Evolutionary conservation across 2,113 vertebrate genomes (phyloP), one percentile per base, ranked within the genome.

Genomic region (Dicerorhinus sumatrensis): DNA sequence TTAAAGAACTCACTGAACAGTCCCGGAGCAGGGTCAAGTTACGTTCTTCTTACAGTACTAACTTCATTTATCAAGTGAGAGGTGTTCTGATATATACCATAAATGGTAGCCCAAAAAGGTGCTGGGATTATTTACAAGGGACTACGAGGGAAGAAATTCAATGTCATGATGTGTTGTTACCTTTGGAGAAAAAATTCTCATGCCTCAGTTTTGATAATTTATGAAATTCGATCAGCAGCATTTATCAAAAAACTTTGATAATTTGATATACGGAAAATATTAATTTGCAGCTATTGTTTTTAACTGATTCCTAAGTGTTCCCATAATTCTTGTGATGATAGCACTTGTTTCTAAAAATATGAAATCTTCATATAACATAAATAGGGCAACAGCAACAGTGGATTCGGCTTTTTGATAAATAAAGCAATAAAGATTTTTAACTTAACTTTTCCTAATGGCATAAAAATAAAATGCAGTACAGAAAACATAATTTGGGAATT

Each of bases 401-500:
- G 0, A 42, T 81, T 60, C n/a, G 58, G 5, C 0, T 56, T 89
- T 91, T 86, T 80, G 58, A 96, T 58, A 93, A 89, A 95, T 86
- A 65, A 36, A 93, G 12, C 16, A 54, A 16, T 79, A 94, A 85
- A 72, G 1, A n/a, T 72, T 86, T 70, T 82, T 48, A 82, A 75
- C 88, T 29, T 69, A 94, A 81, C 21, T 87, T 80, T 65, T 62
- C 6, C 60, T 85, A 88, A 77, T 76, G 72, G 20, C 46, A 89
- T 31, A 84, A 70, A 97, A 83, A 90, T 58, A 54, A 96, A 93
- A 33, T 93, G 4, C 67, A 87, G 12, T 79, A 13, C 11, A 70
- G 62, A 89, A 88, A 83, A 67, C 36, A 62, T 67, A 73, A 96
- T 91, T 95, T 56, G 65, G 11, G 10, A 96, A 86, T 63, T 48